Conservation (phyloP, 2,797 vertebrate species). For the Heliangelus exortis region DNA sequence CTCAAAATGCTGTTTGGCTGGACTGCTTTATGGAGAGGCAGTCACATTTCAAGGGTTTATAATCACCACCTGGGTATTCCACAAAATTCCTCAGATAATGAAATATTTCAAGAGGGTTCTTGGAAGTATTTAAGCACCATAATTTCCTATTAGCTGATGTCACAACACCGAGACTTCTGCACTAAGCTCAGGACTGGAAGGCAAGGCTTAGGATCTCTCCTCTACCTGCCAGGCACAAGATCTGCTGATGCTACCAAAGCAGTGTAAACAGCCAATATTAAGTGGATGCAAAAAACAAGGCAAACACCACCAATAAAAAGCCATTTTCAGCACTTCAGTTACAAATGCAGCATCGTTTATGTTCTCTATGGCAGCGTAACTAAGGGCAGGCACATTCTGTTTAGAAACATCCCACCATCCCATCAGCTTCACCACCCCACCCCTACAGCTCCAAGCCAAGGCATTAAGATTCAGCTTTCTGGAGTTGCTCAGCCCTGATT, state of each 20-base stretch:
- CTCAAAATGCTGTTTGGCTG: neutral
- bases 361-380: constrained; percentile 24
- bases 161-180: neutral
- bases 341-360: neutral
- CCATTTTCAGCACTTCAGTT: constrained; percentile 13
- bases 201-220: neutral
- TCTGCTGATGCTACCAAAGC: too few relatives aligned
- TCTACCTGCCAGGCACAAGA: neutral
- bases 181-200: neutral
- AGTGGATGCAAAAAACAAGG: neutral
- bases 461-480: constrained; percentile 19
- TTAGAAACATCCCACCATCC: constrained; percentile 35
- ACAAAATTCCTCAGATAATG: constrained; percentile 59
- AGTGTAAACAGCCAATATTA: neutral
- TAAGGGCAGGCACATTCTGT: constrained; percentile 47
- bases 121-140: neutral
- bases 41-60: constrained; percentile 20
- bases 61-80: constrained; percentile 29
- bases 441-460: constrained; percentile 42
- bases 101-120: constrained; percentile 38
- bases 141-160: constrained; percentile 9
- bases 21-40: neutral
- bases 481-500: constrained; percentile 28
- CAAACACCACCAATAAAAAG: constrained; percentile 20
- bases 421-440: constrained; percentile 16